Base-by-base conservation (phyloP, 1,140 invertebrate species). In the Halyomorpha halys region DNA sequence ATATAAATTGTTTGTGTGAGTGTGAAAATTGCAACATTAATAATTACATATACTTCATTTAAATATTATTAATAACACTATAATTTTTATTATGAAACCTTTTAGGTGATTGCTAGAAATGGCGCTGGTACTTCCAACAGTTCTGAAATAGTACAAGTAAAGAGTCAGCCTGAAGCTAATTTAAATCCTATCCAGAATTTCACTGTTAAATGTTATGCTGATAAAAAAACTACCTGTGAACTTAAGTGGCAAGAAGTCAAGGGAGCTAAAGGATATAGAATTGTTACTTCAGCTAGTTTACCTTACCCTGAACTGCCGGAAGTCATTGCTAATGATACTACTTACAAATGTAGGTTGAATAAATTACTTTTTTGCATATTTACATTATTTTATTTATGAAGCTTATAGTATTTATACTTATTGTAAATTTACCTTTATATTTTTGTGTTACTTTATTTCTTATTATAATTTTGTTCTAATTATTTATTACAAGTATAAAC, bases 81-180 rank as follows among this genome's bases (percentile, higher is more conserved):
- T 59, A 8, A 8, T 59, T 59, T 59, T 53, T 61, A 34, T 66
- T 61, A 63, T 64, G 53, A 66, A 23, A 1, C 23, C 13, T 69
- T 72, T 6, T 70, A 85, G 83, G 78, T 90, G n/a, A 76, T 81
- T 0, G 87, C 86, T 3, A 78, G 78, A 53, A 89, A 88, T 71
- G 72, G 72, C 19, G 73, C 74, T 1, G 76, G 75, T 68, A 77
- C 80, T 44, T 88, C 87, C 0, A 71, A 74, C 21, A 64, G 30
- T 54, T 70, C 69, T 16, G 25, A 64, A 9, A 75, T 81, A 14
- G 74, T 73, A n/a, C 78, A 71, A 5, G 69, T 87, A 8, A 74
- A 72, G 1, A 86, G 83, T 69, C 84, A 86, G 66, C 78, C 79
- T 0, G 73, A 79, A 13, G 79, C 82, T 0, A 80, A 83, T 68